Evolutionary conservation across 37 sponge, comb jelly and placozoan species (phyloP).

Genomic region (Agelas oroides): DNA sequence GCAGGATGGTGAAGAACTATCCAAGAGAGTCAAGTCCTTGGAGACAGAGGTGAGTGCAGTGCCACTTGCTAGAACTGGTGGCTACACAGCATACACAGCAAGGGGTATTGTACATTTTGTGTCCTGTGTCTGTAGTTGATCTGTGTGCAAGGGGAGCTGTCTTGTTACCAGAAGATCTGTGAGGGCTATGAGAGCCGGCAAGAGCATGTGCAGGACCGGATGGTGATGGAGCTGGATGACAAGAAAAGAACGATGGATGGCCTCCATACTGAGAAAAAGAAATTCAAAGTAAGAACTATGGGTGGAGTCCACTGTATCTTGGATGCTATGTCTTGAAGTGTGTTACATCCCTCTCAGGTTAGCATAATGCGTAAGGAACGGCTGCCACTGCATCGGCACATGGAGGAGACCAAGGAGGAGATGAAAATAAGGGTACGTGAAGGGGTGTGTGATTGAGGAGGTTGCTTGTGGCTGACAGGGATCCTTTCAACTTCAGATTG

Average conservation of each 20-base stretch:
- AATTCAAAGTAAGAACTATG: slow-evolving; percentile 51
- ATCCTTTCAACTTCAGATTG: slow-evolving; percentile 39
- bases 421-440: slow-evolving; percentile 42
- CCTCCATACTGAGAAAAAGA: slow-evolving; percentile 43
- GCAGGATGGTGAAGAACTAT: background rate
- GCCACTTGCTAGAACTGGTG: too few species aligned
- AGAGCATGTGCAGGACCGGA: slow-evolving; percentile 47
- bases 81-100: too few species aligned
- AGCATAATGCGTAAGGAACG: slow-evolving; percentile 47
- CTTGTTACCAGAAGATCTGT: background rate
- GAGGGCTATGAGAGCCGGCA: slow-evolving; percentile 57
- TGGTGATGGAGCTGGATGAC: slow-evolving; percentile 47
- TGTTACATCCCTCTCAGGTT: slow-evolving; percentile 31
- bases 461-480: too few species aligned
- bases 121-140: too few species aligned
- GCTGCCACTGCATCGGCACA: slow-evolving; percentile 5
- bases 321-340: too few species aligned
- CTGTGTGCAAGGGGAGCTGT: slow-evolving; percentile 17
- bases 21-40: background rate
- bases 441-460: too few species aligned
- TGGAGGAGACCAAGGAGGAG: slow-evolving; percentile 41
- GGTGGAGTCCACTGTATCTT: too few species aligned
- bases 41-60: slow-evolving; percentile 9
- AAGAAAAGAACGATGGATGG: slow-evolving; percentile 51
- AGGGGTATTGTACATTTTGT: background rate